Conservation (phyloP, 2,888 invertebrate genomes). For the Didymodactylos carnosus region DNA sequence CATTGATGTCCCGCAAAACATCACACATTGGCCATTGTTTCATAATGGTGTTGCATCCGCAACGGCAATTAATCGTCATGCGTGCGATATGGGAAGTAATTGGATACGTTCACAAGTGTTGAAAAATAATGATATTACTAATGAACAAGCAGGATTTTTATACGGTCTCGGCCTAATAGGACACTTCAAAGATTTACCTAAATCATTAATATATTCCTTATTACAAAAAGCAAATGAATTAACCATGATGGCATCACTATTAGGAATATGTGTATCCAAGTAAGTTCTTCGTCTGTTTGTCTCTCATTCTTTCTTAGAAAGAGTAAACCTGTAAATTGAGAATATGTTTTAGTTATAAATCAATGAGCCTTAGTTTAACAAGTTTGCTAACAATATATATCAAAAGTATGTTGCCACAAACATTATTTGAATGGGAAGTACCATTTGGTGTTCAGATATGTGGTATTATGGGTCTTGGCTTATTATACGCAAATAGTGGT, state of each 20-base stretch:
- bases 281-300: too few species aligned
- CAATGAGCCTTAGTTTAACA: conserved; percentile 18
- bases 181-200: conserved; percentile 35
- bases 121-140: conserved; percentile 12
- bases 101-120: conserved; percentile 13
- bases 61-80: conserved; percentile 34
- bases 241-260: conserved; percentile 15
- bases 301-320: too few species aligned
- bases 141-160: conserved; percentile 55
- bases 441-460: conserved; percentile 76
- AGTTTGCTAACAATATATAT: conserved; percentile 60
- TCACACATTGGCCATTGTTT: conserved; percentile 72
- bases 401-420: conserved; percentile 74
- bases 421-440: conserved; percentile 75
- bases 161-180: conserved; percentile 83
- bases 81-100: conserved; percentile 7
- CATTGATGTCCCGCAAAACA: conserved; percentile 60
- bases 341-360: conserved; percentile 9
- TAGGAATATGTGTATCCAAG: conserved; percentile 15
- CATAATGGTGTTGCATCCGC: conserved; percentile 87
- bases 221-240: conserved; percentile 16
- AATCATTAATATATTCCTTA: conserved; percentile 5
- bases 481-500: conserved; percentile 60
- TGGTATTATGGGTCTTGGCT: conserved; percentile 70
- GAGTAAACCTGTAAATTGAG: too few species aligned